Conservation (phyloP, 2,113 vertebrate species). For the Halcyon malimbica region DNA sequence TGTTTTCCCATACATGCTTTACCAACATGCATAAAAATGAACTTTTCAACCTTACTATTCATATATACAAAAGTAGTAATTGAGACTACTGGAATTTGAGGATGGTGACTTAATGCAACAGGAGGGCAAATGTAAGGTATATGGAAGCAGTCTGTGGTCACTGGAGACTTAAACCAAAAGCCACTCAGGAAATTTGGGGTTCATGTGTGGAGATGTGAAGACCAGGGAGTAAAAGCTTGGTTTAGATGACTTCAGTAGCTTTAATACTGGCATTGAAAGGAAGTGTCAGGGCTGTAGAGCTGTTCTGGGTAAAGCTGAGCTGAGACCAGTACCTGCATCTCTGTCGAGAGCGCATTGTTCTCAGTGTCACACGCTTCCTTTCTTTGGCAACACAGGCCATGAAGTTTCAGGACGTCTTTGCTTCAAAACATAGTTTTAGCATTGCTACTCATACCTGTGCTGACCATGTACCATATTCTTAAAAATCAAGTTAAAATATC, state of each 20-base stretch:
- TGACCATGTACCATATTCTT: background rate
- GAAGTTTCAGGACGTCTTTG: background rate
- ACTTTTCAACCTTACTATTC: background rate
- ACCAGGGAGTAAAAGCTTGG: background rate
- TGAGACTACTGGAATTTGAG: background rate
- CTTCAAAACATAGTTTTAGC: background rate
- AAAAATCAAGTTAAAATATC: background rate
- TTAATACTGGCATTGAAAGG: background rate
- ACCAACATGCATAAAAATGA: background rate
- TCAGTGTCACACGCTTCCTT: background rate
- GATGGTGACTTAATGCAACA: background rate
- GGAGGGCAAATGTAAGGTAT: background rate
- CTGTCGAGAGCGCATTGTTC: fast-evolving
- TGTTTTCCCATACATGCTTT: background rate
- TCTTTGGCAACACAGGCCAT: fast-evolving
- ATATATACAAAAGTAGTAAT: background rate
- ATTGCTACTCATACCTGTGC: background rate
- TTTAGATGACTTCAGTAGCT: background rate
- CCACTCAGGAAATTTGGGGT: background rate
- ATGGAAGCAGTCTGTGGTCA: background rate
- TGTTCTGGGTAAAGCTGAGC: background rate
- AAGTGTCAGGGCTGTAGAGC: background rate
- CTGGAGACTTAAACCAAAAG: background rate
- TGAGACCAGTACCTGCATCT: background rate
- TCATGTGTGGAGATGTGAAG: background rate